Evolutionary conservation across 2,113 vertebrate species (phyloP).

Genomic region (Amphiprion percula): DNA sequence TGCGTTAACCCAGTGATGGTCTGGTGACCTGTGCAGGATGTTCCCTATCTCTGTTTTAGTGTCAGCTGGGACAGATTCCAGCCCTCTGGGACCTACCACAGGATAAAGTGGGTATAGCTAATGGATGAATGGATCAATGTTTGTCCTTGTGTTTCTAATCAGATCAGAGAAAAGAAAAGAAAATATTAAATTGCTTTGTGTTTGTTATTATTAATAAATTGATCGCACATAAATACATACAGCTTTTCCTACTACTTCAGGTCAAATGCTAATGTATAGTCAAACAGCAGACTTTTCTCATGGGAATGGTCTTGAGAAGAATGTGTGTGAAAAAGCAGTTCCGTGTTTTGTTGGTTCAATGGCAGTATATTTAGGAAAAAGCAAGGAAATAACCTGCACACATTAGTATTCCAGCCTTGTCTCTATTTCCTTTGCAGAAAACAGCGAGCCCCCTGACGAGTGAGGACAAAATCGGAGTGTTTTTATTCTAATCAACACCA

Average conservation of each 20-base stretch:
- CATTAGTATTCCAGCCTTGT: constrained; percentile 25
- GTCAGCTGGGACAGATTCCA: too few species aligned
- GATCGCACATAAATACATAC: too few species aligned
- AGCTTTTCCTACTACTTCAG: neutral
- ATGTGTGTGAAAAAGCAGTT: neutral
- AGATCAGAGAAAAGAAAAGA: too few species aligned
- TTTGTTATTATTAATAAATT: neutral
- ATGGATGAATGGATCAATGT: too few species aligned
- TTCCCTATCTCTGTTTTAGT: too few species aligned
- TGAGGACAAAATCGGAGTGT: constrained; percentile 28
- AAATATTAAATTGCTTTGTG: too few species aligned
- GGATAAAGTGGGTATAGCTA: too few species aligned
- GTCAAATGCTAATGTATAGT: neutral
- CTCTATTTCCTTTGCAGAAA: neutral
- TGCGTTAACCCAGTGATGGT: too few species aligned
- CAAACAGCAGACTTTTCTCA: neutral
- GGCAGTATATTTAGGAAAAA: neutral
- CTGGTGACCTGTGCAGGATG: too few species aligned
- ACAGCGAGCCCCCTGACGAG: constrained; percentile 16
- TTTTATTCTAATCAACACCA: constrained; percentile 37
- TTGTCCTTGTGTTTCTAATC: too few species aligned
- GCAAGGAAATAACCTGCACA: neutral
- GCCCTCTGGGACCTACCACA: too few species aligned
- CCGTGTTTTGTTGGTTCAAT: neutral
- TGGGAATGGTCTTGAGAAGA: neutral